phyloP scores from a whole-genome alignment of 2,797 vertebrate genomes.

The Micropoecilia bifurca region DNA sequence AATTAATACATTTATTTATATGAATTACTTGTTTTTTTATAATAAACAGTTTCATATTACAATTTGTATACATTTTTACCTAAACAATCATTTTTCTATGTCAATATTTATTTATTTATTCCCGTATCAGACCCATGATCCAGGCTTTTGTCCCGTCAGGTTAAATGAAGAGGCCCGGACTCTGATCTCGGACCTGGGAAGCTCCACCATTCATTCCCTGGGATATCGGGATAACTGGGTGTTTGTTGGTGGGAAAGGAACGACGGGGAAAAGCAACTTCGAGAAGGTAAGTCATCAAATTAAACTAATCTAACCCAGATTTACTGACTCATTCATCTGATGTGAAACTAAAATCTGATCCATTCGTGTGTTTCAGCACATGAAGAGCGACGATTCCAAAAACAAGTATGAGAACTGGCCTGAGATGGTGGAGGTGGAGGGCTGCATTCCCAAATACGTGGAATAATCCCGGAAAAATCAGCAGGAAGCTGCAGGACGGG shows the following conservation, averaged over 20 bases:
- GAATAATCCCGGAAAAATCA: slow-evolving; percentile 57
- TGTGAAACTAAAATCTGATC: not conserved
- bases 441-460: slow-evolving; percentile 86
- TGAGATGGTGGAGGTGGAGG: slow-evolving; percentile 88
- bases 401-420: slow-evolving; percentile 92
- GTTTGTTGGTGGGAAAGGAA: slow-evolving; percentile 92
- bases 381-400: slow-evolving; percentile 83
- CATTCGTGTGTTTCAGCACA: slow-evolving; percentile 73
- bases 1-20: too few species aligned
- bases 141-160: slow-evolving; percentile 59
- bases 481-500: not conserved
- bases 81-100: too few species aligned
- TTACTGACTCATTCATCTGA: not conserved
- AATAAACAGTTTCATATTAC: too few species aligned
- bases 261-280: slow-evolving; percentile 78
- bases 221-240: slow-evolving; percentile 93
- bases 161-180: slow-evolving; percentile 85
- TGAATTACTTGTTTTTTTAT: too few species aligned
- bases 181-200: slow-evolving; percentile 87
- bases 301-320: not conserved
- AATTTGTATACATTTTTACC: too few species aligned
- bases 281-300: slow-evolving; percentile 86
- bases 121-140: too few species aligned
- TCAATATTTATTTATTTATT: not conserved
- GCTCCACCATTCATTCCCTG: slow-evolving; percentile 77